phyloP scores from a whole-genome alignment of 2,797 vertebrate species.

The Pangasius djambal region DNA sequence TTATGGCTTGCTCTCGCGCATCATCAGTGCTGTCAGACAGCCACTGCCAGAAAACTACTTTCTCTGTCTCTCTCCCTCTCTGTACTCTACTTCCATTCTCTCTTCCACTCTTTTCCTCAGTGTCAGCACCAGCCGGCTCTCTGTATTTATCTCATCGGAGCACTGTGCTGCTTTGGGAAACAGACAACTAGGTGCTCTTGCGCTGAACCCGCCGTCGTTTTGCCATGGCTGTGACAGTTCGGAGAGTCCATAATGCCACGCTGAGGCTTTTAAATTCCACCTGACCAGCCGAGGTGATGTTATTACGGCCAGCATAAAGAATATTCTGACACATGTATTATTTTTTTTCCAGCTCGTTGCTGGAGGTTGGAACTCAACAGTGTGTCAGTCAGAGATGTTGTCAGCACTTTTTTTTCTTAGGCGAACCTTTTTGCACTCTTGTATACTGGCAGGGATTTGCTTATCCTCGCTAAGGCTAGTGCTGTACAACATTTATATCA shows the following conservation, averaged over 20 bases:
- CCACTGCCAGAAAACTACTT: neutral
- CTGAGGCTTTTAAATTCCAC: slow-evolving; percentile 30
- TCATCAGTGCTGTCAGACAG: slow-evolving; percentile 15
- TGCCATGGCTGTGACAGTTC: slow-evolving; percentile 42
- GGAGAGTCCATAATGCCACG: slow-evolving; percentile 40
- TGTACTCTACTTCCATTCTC: neutral
- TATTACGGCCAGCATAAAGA: slow-evolving; percentile 34
- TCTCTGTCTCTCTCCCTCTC: neutral
- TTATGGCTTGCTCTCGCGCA: slow-evolving; percentile 8
- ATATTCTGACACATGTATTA: slow-evolving; percentile 41
- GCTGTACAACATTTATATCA: slow-evolving; percentile 7
- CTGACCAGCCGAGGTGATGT: slow-evolving; percentile 35
- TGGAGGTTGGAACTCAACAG: neutral
- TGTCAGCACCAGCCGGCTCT: neutral
- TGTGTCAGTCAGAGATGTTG: slow-evolving; percentile 39
- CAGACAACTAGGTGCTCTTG: slow-evolving; percentile 37
- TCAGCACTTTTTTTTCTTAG: slow-evolving; percentile 36
- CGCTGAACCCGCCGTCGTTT: slow-evolving; percentile 31
- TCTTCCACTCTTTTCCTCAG: neutral
- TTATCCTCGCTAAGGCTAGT: slow-evolving; percentile 10
- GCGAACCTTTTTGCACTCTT: slow-evolving; percentile 18
- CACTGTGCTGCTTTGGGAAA: slow-evolving; percentile 28
- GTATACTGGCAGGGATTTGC: slow-evolving; percentile 24
- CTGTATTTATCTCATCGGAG: slow-evolving; percentile 34
- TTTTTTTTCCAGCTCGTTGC: slow-evolving; percentile 24